These are phyloP conservation scores for Microcebus murinus DNA, from an alignment of 2,113 vertebrate genomes.

Conservation along the genomic window DNA sequence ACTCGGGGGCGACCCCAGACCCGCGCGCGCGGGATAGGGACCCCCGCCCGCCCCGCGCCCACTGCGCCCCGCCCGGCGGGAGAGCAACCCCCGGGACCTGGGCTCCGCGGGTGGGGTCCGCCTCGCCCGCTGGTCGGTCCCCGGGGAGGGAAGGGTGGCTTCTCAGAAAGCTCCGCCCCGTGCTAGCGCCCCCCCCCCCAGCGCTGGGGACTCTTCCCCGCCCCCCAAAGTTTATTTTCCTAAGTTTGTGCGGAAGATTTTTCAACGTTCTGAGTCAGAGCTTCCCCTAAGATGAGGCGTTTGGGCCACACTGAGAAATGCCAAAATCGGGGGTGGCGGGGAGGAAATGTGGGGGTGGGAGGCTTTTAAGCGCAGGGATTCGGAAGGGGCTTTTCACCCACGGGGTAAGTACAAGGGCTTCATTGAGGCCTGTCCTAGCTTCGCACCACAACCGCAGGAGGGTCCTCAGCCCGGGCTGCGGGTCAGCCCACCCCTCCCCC, in stretches of 20 bases:
- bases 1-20: neutral
- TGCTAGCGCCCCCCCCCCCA: accelerated
- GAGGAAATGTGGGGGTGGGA: neutral
- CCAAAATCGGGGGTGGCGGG: neutral
- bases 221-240: conserved; percentile 56
- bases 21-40: neutral
- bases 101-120: neutral
- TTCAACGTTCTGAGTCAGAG: conserved; percentile 61
- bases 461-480: accelerated
- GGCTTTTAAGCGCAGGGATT: neutral
- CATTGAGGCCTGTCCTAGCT: neutral
- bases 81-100: neutral
- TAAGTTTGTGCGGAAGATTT: conserved; percentile 41
- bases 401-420: neutral
- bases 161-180: neutral
- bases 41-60: neutral
- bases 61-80: neutral
- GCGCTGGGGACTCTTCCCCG: neutral
- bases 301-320: neutral
- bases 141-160: neutral
- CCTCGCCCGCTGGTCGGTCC: neutral
- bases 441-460: neutral
- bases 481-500: neutral
- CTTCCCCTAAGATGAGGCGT: conserved; percentile 43
- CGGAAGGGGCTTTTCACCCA: neutral